These are phyloP conservation scores for Ischnura elegans DNA, from an alignment of 2,888 invertebrate species.

Conservation along the genomic window DNA sequence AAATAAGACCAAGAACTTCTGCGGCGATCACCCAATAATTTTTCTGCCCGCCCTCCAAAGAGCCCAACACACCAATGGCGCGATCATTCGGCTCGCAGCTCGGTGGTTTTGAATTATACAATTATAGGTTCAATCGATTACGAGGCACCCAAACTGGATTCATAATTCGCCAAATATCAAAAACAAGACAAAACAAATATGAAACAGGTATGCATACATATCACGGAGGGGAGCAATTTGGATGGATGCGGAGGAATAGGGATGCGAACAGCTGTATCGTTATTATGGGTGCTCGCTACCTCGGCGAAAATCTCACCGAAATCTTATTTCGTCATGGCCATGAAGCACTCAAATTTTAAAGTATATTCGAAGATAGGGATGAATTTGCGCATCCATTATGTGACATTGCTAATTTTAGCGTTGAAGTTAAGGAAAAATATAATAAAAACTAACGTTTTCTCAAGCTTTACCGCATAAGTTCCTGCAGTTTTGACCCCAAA, in stretches of 20 bases:
- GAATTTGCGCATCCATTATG: too few species aligned
- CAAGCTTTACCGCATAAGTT: too few species aligned
- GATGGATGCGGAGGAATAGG: not conserved
- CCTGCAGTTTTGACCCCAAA: too few species aligned
- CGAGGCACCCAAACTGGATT: not conserved
- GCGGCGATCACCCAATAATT: not conserved
- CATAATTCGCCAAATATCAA: not conserved
- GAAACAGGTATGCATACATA: not conserved
- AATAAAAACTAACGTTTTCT: too few species aligned
- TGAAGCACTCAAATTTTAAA: too few species aligned
- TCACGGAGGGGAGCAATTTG: not conserved
- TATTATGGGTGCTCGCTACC: not conserved
- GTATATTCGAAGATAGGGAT: too few species aligned
- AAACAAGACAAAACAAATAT: too few species aligned
- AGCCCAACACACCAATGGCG: not conserved
- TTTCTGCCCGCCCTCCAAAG: not conserved
- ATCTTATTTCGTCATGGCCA: too few species aligned
- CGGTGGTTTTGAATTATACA: not conserved
- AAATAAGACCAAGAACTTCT: not conserved
- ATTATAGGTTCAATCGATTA: not conserved
- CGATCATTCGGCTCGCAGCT: not conserved
- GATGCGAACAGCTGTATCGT: not conserved
- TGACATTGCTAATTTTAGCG: too few species aligned
- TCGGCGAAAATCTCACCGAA: too few species aligned
- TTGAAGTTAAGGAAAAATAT: too few species aligned